Evolutionary conservation across 2,113 vertebrate genomes (phyloP), one percentile per base, ranked within the genome.

Genomic region (Astur gentilis): DNA sequence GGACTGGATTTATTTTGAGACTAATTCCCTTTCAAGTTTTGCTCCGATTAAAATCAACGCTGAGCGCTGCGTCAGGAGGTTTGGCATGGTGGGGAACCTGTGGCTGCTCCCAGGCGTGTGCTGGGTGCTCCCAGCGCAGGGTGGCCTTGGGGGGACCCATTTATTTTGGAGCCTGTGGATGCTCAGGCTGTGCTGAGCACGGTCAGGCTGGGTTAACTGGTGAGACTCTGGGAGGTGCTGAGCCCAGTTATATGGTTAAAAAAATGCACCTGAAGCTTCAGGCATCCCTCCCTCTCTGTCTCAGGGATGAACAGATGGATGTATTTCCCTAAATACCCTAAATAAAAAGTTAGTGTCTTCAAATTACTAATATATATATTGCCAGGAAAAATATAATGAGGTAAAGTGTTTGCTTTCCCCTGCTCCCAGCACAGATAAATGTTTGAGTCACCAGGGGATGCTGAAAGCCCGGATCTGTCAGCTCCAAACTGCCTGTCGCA

Each of bases 61-160:
- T 11, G 31, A 42, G 45, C 3, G 5, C 38, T 15, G 38, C 1
- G 3, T 6, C 3, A 11, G 10, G 11, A 73, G 10, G 34, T 40
- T 34, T 29, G 50, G 29, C 52, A 54, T 18, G 52, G 52, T 22
- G 13, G 32, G 21, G 69, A 38, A 21, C 13, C 2, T 6, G 27
- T 17, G 49, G 38, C 32, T 44, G 34, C 34, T 38, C 21, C 42
- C 4, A 10, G 32, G 31, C 13, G 3, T 15, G 16, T 29, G 27
- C 52, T 54, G 38, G 40, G 34, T 17, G 61, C 42, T 49, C 44
- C 52, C 52, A 36, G 71, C 2, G 13, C n/a, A 13, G 44, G n/a
- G 31, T 25, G 73, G 38, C 26, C 38, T 14, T 6, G 3, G 5
- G 6, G 42, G n/a, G 6, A 11, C 17, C 5, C 3, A 0, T 36